Conservation (phyloP, 2,797 vertebrate species). For the Thunnus albacares region DNA sequence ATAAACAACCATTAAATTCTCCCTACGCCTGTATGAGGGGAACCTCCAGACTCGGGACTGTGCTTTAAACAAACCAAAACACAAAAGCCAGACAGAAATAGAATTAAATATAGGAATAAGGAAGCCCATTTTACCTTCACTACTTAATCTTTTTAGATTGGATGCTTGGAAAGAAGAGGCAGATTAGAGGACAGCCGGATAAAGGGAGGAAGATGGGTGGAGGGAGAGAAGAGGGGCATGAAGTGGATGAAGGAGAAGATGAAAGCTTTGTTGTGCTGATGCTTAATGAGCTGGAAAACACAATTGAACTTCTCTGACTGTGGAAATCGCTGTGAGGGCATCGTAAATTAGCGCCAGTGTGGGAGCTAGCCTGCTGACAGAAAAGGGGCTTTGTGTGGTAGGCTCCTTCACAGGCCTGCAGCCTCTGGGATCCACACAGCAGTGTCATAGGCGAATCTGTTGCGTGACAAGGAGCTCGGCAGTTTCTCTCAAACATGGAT, state of each 20-base stretch:
- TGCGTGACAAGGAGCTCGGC: constrained; percentile 38
- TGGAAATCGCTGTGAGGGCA: constrained; percentile 90
- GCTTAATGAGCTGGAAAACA: constrained; percentile 93
- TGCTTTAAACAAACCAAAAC: constrained; percentile 63
- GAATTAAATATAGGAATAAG: constrained; percentile 41
- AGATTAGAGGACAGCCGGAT: constrained; percentile 57
- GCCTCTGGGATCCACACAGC: constrained; percentile 65
- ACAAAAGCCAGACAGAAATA: constrained; percentile 48
- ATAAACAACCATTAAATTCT: constrained; percentile 90
- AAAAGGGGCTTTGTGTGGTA: constrained; percentile 87
- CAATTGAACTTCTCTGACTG: constrained; percentile 90
- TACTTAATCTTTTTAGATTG: constrained; percentile 55
- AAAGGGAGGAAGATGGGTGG: constrained; percentile 68
- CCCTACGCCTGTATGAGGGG: constrained; percentile 62
- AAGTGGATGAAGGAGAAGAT: constrained; percentile 82
- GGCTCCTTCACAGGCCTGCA: constrained; percentile 76
- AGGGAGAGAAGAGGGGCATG: constrained; percentile 69
- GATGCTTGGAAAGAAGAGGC: constrained; percentile 44
- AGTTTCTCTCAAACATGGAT: constrained; percentile 25
- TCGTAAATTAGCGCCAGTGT: constrained; percentile 89
- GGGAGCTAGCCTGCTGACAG: constrained; percentile 87
- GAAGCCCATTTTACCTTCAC: constrained; percentile 66
- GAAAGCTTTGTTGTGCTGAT: constrained; percentile 88
- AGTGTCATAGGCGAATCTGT: constrained; percentile 52
- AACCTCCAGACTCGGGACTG: constrained; percentile 47